phyloP scores from a whole-genome alignment of 1,140 invertebrate genomes.

The Bombus soroeensis region DNA sequence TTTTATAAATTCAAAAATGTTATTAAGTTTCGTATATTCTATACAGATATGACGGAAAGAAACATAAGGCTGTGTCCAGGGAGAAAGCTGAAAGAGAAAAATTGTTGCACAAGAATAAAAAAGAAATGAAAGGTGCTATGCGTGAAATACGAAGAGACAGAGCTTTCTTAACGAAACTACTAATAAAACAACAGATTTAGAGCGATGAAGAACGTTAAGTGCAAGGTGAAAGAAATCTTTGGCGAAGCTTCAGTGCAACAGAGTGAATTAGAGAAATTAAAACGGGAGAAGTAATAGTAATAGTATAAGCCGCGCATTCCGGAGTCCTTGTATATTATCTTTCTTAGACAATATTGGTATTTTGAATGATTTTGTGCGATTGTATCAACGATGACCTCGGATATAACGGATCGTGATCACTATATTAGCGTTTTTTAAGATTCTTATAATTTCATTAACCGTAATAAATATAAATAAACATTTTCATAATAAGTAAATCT shows the following conservation, averaged over 20 bases:
- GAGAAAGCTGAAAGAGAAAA: slow-evolving; percentile 89
- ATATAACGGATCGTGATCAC: not conserved
- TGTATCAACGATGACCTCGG: not conserved
- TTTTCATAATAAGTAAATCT: not conserved
- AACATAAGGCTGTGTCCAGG: slow-evolving; percentile 85
- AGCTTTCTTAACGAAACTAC: slow-evolving; percentile 91
- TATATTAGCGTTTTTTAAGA: not conserved
- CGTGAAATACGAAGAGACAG: slow-evolving; percentile 94
- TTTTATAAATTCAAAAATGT: slow-evolving; percentile 2
- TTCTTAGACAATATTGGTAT: not conserved
- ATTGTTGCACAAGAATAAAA: slow-evolving; percentile 92
- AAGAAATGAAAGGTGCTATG: slow-evolving; percentile 94
- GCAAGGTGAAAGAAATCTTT: slow-evolving; percentile 92
- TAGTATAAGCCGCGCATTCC: not conserved
- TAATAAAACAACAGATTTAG: slow-evolving; percentile 90
- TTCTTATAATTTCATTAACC: not conserved
- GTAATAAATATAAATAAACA: not conserved
- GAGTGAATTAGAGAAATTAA: slow-evolving; percentile 89
- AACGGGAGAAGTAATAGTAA: slow-evolving; percentile 80
- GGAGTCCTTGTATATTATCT: not conserved
- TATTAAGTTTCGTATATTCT: slow-evolving; percentile 35
- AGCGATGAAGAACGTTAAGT: slow-evolving; percentile 88
- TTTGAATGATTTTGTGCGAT: not conserved
- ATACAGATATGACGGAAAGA: slow-evolving; percentile 88
- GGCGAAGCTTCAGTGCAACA: slow-evolving; percentile 91